phyloP scores from a whole-genome alignment of 2,113 vertebrate species.

The Motacilla alba region DNA sequence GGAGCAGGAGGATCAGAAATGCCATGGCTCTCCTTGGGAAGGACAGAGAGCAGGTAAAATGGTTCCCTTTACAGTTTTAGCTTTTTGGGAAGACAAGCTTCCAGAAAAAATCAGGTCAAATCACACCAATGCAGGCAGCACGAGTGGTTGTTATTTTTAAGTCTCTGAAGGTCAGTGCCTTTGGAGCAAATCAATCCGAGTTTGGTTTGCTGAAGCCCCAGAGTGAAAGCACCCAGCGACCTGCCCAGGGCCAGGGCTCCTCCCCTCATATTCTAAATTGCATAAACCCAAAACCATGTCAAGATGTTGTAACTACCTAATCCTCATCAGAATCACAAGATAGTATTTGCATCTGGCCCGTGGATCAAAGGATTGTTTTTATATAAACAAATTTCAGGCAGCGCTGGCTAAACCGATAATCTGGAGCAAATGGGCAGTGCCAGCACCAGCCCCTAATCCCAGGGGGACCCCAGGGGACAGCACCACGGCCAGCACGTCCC shows the following conservation, averaged over 20 bases:
- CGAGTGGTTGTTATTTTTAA: background rate
- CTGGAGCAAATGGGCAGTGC: background rate
- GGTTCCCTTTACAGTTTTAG: background rate
- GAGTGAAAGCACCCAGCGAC: background rate
- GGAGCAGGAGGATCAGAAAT: background rate
- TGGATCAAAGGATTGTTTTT: conserved; percentile 65
- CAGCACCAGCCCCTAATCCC: background rate
- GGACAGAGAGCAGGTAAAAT: background rate
- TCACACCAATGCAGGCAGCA: background rate
- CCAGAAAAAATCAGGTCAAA: background rate
- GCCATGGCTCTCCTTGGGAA: background rate
- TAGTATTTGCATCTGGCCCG: conserved; percentile 38
- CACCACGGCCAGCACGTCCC: background rate
- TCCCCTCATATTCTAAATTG: background rate
- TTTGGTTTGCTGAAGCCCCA: accelerated
- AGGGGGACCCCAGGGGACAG: background rate
- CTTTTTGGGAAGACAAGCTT: background rate
- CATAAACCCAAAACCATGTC: conserved; percentile 22
- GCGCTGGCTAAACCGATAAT: background rate
- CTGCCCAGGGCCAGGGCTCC: background rate
- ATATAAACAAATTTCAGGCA: conserved; percentile 61
- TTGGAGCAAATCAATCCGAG: background rate
- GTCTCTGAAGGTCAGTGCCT: background rate
- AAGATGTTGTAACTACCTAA: conserved; percentile 54
- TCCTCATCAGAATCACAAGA: conserved; percentile 47